phyloP scores from a whole-genome alignment of 2,113 vertebrate genomes.

The Chauna torquata region DNA sequence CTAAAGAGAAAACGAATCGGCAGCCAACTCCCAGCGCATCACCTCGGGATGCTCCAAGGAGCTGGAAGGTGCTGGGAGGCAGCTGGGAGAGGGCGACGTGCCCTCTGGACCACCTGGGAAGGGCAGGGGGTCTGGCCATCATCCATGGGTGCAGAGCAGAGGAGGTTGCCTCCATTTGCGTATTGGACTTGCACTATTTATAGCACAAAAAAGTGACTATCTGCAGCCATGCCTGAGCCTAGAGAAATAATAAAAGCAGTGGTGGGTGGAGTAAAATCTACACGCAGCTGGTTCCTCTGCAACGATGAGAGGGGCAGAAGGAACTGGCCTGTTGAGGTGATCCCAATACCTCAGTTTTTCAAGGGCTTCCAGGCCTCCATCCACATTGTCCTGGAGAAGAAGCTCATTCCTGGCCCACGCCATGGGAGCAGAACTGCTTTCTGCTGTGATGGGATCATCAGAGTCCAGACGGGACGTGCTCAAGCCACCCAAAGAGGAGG shows the following conservation, averaged over 20 bases:
- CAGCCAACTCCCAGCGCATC: not conserved
- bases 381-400: not conserved
- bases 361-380: not conserved
- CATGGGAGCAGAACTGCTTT: not conserved
- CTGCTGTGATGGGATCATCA: not conserved
- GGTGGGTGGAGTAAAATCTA: not conserved
- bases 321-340: not conserved
- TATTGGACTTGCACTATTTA: not conserved
- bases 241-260: not conserved
- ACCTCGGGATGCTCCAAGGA: not conserved
- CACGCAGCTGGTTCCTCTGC: not conserved
- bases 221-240: not conserved
- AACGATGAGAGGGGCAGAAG: not conserved
- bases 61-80: not conserved
- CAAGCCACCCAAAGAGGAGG: not conserved
- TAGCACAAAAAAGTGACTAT: not conserved
- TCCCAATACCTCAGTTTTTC: not conserved
- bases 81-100: fast-evolving
- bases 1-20: not conserved
- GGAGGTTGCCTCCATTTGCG: not conserved
- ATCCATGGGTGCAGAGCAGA: not conserved
- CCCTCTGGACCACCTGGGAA: not conserved
- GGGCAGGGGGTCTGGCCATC: not conserved
- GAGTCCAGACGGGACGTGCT: not conserved
- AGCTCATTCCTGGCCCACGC: not conserved